These are phyloP conservation scores for Furcifer pardalis DNA, from an alignment of 2,797 vertebrate genomes.

Conservation along the genomic window DNA sequence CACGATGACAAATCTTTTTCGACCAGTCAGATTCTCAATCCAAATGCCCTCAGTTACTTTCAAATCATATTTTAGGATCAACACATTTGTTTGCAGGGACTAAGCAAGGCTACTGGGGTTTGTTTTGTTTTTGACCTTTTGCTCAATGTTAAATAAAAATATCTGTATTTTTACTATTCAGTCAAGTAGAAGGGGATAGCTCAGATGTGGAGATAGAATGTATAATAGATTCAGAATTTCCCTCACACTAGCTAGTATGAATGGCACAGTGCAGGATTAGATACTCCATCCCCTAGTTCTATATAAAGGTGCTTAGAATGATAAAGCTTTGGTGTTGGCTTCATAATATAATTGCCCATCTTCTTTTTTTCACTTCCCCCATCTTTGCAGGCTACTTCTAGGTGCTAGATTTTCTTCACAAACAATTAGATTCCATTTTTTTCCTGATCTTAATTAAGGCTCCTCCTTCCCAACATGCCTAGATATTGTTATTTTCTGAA, in stretches of 20 bases:
- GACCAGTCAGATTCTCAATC: not conserved
- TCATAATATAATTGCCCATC: no score
- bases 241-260: not conserved
- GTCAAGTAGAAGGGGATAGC: no score
- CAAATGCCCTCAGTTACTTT: not conserved
- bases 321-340: no score
- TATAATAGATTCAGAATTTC: not conserved
- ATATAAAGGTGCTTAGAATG: not conserved
- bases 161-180: not conserved
- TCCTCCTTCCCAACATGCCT: no score
- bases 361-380: not conserved
- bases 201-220: no score
- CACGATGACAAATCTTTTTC: not conserved
- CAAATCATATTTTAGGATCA: not conserved
- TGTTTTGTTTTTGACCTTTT: not conserved
- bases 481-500: no score
- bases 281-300: not conserved
- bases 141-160: not conserved
- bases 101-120: not conserved
- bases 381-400: no score
- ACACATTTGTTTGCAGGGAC: not conserved
- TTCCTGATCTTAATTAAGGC: no score
- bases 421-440: no score
- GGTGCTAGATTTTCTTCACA: no score
- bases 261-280: not conserved